These are phyloP conservation scores for Epistrophe grossulariae DNA, from an alignment of 2,888 invertebrate genomes.

Conservation along the genomic window DNA sequence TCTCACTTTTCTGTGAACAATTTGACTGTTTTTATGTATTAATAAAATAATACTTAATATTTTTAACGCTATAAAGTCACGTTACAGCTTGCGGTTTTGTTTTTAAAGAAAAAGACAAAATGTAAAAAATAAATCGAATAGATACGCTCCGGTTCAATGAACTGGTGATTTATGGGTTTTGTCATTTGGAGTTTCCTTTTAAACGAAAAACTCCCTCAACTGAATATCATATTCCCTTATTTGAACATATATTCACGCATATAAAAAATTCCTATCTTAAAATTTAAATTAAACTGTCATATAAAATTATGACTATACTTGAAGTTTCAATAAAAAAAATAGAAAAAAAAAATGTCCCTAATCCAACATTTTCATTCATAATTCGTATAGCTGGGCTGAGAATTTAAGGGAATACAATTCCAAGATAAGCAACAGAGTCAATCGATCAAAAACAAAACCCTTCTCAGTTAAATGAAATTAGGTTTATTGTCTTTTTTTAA, in stretches of 20 bases:
- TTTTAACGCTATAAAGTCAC: no score
- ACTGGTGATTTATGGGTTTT: not conserved
- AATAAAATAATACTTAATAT: no score
- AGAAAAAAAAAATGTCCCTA: not conserved
- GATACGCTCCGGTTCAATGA: not conserved
- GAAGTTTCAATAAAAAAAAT: not conserved
- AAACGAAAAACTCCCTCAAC: not conserved
- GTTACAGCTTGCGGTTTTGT: no score
- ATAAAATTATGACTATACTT: conserved; percentile 6
- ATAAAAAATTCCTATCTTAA: not conserved
- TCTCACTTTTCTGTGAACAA: no score
- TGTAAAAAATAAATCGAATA: not conserved
- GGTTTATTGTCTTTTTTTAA: not conserved
- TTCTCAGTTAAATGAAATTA: conserved; percentile 23
- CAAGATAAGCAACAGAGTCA: conserved; percentile 29
- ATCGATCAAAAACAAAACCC: conserved; percentile 28
- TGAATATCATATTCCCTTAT: not conserved
- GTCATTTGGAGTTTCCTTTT: not conserved
- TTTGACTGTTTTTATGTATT: no score
- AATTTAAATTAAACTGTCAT: conserved; percentile 18
- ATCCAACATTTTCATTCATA: not conserved
- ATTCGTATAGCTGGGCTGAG: not conserved
- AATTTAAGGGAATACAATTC: not conserved
- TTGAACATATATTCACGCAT: not conserved
- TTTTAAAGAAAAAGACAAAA: not conserved